A percentile compares a stretch with the other conserved stretches of the same genome.
Conservation (phyloP, 2,797 vertebrate species). For the Cryptoblepharus egeriae region DNA sequence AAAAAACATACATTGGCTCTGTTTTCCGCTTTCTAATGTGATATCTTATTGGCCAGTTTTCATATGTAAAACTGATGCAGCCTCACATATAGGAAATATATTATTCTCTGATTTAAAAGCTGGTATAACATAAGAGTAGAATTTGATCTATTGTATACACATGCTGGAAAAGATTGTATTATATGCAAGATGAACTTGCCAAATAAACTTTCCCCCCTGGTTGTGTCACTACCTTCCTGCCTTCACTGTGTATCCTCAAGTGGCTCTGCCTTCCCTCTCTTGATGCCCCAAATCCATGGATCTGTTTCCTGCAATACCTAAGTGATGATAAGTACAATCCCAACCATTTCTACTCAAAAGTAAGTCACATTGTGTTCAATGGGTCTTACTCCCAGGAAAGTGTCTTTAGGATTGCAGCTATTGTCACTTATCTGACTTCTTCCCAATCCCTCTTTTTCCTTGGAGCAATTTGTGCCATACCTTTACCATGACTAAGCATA, state of each 20-base stretch:
- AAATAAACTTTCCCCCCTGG: constrained; percentile 62
- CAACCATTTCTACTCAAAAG: no score
- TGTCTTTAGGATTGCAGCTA: no score
- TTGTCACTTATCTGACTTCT: no score
- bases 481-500: no score
- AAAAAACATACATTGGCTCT: constrained; percentile 28
- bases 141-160: constrained; percentile 22
- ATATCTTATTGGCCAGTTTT: constrained; percentile 21
- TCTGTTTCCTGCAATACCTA: no score
- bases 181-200: constrained; percentile 45
- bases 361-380: no score
- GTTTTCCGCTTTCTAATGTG: constrained; percentile 21
- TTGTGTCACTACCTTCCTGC: constrained; percentile 41
- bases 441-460: no score
- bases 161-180: constrained; percentile 36
- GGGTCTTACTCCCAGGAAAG: no score
- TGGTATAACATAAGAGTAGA: constrained; percentile 32
- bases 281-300: no score
- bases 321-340: no score
- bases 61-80: neutral
- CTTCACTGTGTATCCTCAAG: constrained; percentile 13
- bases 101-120: constrained; percentile 54
- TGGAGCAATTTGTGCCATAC: no score
- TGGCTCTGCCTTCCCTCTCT: no score
- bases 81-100: constrained; percentile 39